These are phyloP conservation scores for Tinamus guttatus DNA, from an alignment of 2,113 vertebrate species.

Conservation along the genomic window DNA sequence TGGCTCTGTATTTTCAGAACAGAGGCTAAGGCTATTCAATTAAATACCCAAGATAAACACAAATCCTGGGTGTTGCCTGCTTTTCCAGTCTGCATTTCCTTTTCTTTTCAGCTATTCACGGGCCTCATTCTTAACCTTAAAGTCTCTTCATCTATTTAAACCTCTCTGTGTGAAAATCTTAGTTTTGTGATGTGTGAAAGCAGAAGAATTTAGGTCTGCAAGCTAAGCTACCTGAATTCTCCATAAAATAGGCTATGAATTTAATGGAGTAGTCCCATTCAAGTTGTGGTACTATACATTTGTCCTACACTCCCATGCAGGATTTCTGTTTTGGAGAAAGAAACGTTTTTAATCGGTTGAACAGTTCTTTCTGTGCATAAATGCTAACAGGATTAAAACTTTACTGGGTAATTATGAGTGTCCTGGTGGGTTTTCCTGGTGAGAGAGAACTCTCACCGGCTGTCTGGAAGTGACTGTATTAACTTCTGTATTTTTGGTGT, in stretches of 20 bases:
- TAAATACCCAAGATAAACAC: neutral
- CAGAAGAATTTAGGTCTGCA: neutral
- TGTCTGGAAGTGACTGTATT: neutral
- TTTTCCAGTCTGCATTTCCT: neutral
- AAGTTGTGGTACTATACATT: neutral
- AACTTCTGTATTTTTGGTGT: neutral
- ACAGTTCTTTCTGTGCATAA: accelerated
- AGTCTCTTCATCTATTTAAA: neutral
- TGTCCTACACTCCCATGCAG: accelerated
- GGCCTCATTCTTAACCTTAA: neutral
- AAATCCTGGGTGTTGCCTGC: neutral
- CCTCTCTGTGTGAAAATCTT: neutral
- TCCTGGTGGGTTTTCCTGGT: neutral
- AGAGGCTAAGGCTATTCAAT: neutral
- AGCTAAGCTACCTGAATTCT: neutral
- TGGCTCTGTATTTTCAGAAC: neutral
- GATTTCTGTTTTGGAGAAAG: neutral
- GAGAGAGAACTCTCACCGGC: neutral
- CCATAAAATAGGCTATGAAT: neutral
- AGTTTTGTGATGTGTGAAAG: neutral
- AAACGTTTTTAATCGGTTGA: neutral
- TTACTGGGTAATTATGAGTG: neutral
- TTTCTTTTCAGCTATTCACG: slow-evolving; percentile 11
- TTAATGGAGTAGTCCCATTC: neutral
- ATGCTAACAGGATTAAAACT: neutral